These are phyloP conservation scores for Gymnoscopelus braueri DNA, from an alignment of 2,797 vertebrate genomes.

Conservation along the genomic window DNA sequence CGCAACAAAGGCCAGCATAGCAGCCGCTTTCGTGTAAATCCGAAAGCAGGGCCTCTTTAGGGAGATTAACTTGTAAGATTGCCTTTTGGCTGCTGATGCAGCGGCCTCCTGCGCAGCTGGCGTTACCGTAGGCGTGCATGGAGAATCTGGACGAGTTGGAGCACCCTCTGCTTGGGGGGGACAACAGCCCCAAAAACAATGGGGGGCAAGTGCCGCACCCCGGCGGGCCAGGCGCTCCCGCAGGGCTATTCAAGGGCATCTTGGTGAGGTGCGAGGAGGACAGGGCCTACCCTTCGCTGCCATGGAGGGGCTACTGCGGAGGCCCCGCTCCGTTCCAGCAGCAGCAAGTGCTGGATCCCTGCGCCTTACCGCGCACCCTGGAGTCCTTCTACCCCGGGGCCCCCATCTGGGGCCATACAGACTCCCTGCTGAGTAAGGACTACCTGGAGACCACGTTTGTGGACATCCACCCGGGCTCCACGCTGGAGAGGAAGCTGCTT, in stretches of 20 bases:
- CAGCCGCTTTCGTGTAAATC: conserved; percentile 58
- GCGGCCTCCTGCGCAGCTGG: conserved; percentile 38
- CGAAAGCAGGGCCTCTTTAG: conserved; percentile 21
- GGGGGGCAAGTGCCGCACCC: conserved; percentile 24
- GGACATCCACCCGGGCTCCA: conserved; percentile 78
- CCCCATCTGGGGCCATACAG: conserved; percentile 76
- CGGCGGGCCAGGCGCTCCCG: conserved; percentile 38
- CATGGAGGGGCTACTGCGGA: conserved; percentile 74
- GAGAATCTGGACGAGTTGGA: conserved; percentile 86
- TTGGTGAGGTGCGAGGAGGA: conserved; percentile 81
- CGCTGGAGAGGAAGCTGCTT: conserved; percentile 81
- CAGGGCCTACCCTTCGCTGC: conserved; percentile 68
- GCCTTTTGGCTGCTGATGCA: conserved; percentile 55
- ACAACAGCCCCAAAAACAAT: conserved; percentile 57
- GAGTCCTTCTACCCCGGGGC: conserved; percentile 77
- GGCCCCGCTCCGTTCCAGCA: conserved; percentile 73
- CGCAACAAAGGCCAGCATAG: conserved; percentile 52
- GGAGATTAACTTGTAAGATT: conserved; percentile 53
- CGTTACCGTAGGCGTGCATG: conserved; percentile 68
- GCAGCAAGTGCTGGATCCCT: conserved; percentile 84
- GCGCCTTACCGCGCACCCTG: conserved; percentile 78
- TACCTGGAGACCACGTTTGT: conserved; percentile 88
- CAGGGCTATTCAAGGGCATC: conserved; percentile 70
- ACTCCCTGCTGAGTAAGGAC: conserved; percentile 82
- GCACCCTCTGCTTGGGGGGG: conserved; percentile 82